These are phyloP conservation scores for Distichodus sexfasciatus DNA, from an alignment of 2,797 vertebrate species.

Conservation along the genomic window DNA sequence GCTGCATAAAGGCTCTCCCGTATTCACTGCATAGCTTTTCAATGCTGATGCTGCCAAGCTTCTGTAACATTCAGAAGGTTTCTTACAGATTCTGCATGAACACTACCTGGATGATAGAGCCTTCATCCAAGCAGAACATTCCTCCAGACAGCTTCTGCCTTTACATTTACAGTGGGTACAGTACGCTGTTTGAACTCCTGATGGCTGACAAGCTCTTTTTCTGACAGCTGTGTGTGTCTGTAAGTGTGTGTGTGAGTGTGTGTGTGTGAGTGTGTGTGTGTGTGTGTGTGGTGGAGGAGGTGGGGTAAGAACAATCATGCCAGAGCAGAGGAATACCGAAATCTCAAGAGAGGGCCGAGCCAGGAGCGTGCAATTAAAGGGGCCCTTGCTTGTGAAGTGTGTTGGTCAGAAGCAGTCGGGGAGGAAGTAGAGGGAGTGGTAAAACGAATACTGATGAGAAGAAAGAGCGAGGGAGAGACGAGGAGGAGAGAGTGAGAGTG, in stretches of 20 bases:
- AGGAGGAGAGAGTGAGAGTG: background rate
- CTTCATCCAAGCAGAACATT: background rate
- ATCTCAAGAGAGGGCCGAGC: constrained; percentile 27
- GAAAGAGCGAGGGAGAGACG: constrained; percentile 16
- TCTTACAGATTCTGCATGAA: background rate
- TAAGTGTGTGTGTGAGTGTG: too few relatives aligned
- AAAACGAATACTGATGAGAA: constrained; percentile 20
- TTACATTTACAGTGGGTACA: background rate
- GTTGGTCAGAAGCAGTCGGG: background rate
- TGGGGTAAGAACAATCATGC: constrained; percentile 20
- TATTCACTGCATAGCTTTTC: background rate
- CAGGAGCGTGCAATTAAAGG: constrained; percentile 39
- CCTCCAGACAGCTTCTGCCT: constrained; percentile 1
- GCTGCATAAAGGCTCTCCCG: background rate
- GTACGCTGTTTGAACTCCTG: background rate
- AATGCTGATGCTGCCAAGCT: too few relatives aligned
- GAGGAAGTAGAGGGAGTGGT: background rate
- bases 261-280: background rate
- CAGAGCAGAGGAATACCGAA: constrained; percentile 8
- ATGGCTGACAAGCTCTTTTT: constrained; percentile 2
- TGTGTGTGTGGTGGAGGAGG: background rate
- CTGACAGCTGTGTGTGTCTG: constrained; percentile 19
- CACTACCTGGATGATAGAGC: background rate
- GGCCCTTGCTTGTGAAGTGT: constrained; percentile 18
- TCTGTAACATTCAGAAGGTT: background rate